Evolutionary conservation across 2,888 invertebrate genomes (phyloP), one percentile per base, ranked within the genome.

Genomic region (Erynnis tages): DNA sequence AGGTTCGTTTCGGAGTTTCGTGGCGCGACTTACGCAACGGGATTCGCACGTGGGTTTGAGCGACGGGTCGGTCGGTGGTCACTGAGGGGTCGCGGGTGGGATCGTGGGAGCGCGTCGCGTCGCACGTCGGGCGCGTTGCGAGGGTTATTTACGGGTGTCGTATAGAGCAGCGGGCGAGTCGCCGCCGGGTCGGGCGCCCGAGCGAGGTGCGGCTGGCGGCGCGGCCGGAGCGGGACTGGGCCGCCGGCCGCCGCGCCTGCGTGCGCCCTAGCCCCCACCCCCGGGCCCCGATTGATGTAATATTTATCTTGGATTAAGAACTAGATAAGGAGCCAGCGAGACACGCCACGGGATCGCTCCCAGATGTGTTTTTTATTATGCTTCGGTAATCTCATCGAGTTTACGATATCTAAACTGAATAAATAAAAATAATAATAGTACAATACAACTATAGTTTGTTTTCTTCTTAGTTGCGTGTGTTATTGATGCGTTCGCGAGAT

Each of bases 251-350:
- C 52, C 65, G 63, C 67, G 67, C 67, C 59, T 60, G 67, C 67
- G 64, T 59, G 61, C 70, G 70, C 57, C 59, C 54, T 65, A 67
- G 57, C 60, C 74, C 66, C 76, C 79, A 71, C 78, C 78, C 81
- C 49, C 41, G 27, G 6, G 16, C 49, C 49, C 82, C 84, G 79
- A 86, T 88, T 86, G 86, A 88, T 87, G 83, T 85, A 86, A 88
- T 88, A 88, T 87, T 86, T 86, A 87, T 88, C 86, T 88, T 82
- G 86, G 82, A 86, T 86, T 87, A 88, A 82, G 78, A 82, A 80
- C 80, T 81, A 79, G 83, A 83, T 82, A 82, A 82, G 80, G 71
- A 76, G 75, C 71, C 65, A 67, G 70, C 67, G 69, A 69, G 70
- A 69, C 71, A 61, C 66, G 66, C 68, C 67, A 58, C 63, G 62